These are phyloP conservation scores for Palythoa grandiflora DNA, from an alignment of 92 coral and sea anemone genomes.

Conservation along the genomic window DNA sequence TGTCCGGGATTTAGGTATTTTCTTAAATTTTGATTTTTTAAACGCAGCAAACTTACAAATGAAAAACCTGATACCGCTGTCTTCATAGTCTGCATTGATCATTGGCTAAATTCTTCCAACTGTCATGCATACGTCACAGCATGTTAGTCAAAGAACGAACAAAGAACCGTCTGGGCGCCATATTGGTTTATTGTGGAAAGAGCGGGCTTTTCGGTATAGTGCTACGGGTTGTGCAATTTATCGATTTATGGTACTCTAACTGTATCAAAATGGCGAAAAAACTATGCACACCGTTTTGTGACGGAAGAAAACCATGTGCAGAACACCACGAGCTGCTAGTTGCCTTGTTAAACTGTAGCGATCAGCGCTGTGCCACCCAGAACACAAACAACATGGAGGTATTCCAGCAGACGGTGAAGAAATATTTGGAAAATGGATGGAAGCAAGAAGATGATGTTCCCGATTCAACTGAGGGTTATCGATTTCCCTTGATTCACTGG, in stretches of 20 bases:
- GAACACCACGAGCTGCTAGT: conserved; percentile 85
- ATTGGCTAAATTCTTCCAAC: conserved; percentile 24
- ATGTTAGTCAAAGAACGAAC: too few relatives aligned
- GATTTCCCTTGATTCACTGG: conserved; percentile 93
- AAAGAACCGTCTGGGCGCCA: conserved; percentile 12
- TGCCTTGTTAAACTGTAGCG: conserved; percentile 67
- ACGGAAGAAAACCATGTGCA: conserved; percentile 58
- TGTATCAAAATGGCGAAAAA: conserved; percentile 62
- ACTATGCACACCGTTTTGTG: conserved; percentile 88
- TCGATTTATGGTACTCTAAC: conserved; percentile 26
- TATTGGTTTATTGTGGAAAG: conserved; percentile 4
- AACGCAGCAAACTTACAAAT: too few relatives aligned
- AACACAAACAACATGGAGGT: conserved; percentile 39
- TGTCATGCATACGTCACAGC: not conserved
- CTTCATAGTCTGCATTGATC: not conserved
- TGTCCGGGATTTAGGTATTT: too few relatives aligned
- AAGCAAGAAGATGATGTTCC: conserved; percentile 71
- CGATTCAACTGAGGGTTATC: conserved; percentile 72
- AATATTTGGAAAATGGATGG: conserved; percentile 75
- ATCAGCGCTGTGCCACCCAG: conserved; percentile 9
- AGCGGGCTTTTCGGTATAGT: conserved; percentile 37
- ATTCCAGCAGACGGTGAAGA: conserved; percentile 59
- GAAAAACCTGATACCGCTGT: too few relatives aligned
- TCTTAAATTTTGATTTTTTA: too few relatives aligned
- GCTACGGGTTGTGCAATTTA: not conserved